Evolutionary conservation across 2,113 vertebrate species (phyloP).

Genomic region (Mesoclemmys tuberculata): DNA sequence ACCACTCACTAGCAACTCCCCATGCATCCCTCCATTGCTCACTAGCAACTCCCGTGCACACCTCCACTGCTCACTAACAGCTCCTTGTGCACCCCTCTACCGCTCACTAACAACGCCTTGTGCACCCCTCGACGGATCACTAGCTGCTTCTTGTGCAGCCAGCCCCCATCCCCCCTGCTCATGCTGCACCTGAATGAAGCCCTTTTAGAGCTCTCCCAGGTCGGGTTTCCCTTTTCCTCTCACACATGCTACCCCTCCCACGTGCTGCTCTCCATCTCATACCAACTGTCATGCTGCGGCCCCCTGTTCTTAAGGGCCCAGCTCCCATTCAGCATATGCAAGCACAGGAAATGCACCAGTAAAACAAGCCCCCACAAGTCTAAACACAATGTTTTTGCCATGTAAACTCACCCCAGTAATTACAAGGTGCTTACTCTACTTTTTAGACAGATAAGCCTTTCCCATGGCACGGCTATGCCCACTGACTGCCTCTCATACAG

Average conservation of each 20-base stretch:
- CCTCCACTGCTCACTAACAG: too few relatives aligned
- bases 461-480: background rate
- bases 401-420: background rate
- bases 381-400: background rate
- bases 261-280: background rate
- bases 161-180: too few relatives aligned
- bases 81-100: too few relatives aligned
- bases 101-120: too few relatives aligned
- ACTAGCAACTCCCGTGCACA: too few relatives aligned
- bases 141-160: too few relatives aligned
- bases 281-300: background rate
- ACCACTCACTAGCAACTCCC: too few relatives aligned
- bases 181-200: too few relatives aligned
- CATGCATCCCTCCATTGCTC: too few relatives aligned
- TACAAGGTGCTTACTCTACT: background rate
- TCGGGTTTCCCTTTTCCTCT: background rate
- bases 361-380: background rate
- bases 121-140: too few relatives aligned
- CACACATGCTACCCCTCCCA: background rate
- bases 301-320: background rate
- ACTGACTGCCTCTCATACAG: background rate
- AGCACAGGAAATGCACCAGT: background rate
- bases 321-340: background rate
- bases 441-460: background rate
- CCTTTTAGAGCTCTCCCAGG: background rate